A percentile compares a stretch with the other conserved stretches of the same genome.
These are phyloP conservation scores for Coilia nasus DNA, from an alignment of 2,797 vertebrate genomes.

Conservation along the genomic window DNA sequence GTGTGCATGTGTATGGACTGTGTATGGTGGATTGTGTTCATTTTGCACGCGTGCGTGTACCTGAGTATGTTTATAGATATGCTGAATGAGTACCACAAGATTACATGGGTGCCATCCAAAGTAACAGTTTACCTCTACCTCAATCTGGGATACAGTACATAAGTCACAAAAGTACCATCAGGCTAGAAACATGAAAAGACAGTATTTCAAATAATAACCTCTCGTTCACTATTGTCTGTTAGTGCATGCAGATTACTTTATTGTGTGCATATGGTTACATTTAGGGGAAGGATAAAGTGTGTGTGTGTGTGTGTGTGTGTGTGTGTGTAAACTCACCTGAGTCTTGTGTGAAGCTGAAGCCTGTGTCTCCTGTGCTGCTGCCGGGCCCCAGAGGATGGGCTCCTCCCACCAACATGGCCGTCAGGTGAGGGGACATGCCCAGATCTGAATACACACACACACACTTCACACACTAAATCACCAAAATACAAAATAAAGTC, in stretches of 20 bases:
- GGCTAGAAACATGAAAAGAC: too few species aligned
- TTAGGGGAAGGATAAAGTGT: background rate
- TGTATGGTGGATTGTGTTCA: background rate
- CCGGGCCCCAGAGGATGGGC: conserved; percentile 86
- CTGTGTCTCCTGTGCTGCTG: conserved; percentile 97
- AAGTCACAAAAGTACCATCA: too few species aligned
- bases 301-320: background rate
- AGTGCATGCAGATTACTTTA: too few species aligned
- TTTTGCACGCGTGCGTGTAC: too few species aligned
- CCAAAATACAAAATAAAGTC: conserved; percentile 1
- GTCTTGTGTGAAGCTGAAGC: conserved; percentile 97
- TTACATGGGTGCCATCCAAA: too few species aligned
- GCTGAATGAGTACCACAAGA: too few species aligned
- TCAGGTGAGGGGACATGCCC: conserved; percentile 97
- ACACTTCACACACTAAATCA: background rate
- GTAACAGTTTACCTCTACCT: too few species aligned
- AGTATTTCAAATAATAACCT: too few species aligned
- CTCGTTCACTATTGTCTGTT: too few species aligned
- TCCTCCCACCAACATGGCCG: conserved; percentile 89
- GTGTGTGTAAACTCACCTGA: conserved; percentile 77
- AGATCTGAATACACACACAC: conserved; percentile 76
- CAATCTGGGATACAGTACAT: too few species aligned
- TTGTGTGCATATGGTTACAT: too few species aligned
- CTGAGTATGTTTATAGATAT: too few species aligned
- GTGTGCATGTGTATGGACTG: background rate